Conservation (phyloP, 2,797 vertebrate species). For the Otus scops region DNA sequence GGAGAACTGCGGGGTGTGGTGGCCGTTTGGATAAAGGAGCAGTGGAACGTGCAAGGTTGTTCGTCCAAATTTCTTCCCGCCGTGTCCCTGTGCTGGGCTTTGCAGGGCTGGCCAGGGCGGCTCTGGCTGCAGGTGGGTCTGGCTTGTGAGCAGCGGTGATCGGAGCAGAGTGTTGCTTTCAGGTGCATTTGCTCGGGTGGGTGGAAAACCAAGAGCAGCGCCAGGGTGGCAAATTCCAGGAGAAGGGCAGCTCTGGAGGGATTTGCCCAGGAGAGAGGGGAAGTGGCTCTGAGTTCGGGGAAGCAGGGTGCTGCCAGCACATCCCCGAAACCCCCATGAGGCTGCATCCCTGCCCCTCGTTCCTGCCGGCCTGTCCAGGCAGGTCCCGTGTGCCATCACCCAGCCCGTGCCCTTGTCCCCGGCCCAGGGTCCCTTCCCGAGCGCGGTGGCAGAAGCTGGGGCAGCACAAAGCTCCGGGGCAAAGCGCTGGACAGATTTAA, state of each 20-base stretch:
- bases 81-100: not conserved
- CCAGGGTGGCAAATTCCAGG: not conserved
- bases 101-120: not conserved
- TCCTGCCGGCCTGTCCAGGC: not conserved
- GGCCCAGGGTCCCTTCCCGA: not conserved
- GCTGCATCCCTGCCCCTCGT: not conserved
- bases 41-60: not conserved
- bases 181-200: too few relatives aligned
- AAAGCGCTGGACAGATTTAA: not conserved
- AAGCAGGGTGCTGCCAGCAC: not conserved
- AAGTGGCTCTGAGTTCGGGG: not conserved
- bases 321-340: rapidly evolving
- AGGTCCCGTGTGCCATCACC: not conserved
- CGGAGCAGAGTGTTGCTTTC: not conserved
- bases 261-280: not conserved
- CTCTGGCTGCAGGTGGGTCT: not conserved
- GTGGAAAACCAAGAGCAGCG: not conserved
- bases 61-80: not conserved
- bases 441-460: not conserved
- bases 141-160: not conserved
- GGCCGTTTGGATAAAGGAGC: not conserved
- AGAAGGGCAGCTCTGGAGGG: not conserved
- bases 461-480: not conserved
- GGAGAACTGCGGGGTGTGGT: not conserved
- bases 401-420: not conserved